Evolutionary conservation across 2,797 vertebrate species (phyloP).

Genomic region (Siniperca scherzeri): DNA sequence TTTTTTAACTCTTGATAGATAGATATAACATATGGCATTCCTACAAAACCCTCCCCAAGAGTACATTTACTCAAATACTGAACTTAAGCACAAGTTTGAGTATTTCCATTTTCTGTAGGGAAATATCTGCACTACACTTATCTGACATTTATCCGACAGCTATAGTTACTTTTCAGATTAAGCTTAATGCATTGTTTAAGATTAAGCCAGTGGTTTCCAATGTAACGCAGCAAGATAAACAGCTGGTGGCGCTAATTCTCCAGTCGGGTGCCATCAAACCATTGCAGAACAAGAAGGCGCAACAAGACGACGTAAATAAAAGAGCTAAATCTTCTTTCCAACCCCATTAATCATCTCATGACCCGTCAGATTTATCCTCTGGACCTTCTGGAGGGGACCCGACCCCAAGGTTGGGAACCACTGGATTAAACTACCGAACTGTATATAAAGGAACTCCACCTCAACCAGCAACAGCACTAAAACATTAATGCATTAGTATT

Average conservation of each 20-base stretch:
- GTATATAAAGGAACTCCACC: not conserved
- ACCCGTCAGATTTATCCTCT: not conserved
- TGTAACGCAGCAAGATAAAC: not conserved
- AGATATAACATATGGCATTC: not conserved
- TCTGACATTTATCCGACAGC: not conserved
- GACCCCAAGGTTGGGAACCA: not conserved
- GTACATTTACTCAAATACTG: not conserved
- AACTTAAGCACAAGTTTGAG: too few species aligned
- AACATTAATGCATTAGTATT: not conserved
- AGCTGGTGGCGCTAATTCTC: not conserved
- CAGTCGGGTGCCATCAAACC: not conserved
- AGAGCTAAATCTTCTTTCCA: too few species aligned
- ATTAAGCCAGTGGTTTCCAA: not conserved
- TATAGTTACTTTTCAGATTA: not conserved
- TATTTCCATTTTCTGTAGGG: too few species aligned
- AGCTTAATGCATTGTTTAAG: not conserved
- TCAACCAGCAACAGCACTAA: not conserved
- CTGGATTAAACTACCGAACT: not conserved
- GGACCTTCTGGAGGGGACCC: not conserved
- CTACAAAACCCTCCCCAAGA: not conserved
- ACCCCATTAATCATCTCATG: not conserved
- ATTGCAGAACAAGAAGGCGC: not conserved
- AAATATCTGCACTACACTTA: too few species aligned
- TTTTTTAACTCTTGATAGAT: conserved; percentile 14
- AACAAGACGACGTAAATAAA: not conserved